These are phyloP conservation scores for Smutsia temminckii DNA, from an alignment of 2,797 vertebrate genomes.

Conservation along the genomic window DNA sequence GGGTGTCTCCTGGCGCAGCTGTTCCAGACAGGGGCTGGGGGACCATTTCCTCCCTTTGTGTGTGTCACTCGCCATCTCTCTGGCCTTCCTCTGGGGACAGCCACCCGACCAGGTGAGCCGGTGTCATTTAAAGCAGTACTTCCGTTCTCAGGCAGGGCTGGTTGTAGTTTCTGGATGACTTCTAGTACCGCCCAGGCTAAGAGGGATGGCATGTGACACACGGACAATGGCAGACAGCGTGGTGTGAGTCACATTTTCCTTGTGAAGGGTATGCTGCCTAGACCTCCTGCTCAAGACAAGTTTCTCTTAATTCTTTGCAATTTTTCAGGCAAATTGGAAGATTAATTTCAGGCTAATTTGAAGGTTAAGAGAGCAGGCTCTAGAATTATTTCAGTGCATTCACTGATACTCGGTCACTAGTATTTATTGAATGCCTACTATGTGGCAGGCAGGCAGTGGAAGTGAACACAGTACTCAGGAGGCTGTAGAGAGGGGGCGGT, in stretches of 20 bases:
- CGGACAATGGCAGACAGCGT: not conserved
- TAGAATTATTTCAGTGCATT: not conserved
- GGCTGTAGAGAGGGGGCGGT: not conserved
- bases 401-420: not conserved
- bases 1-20: constrained; percentile 49
- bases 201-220: not conserved
- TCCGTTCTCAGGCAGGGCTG: constrained; percentile 30
- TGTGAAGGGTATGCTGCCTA: not conserved
- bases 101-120: not conserved
- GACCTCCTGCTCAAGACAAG: not conserved
- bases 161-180: not conserved
- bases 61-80: not conserved
- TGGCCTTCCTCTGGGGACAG: constrained; percentile 27
- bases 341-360: not conserved
- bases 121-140: not conserved
- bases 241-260: not conserved
- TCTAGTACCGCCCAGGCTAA: constrained; percentile 20
- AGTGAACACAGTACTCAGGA: too few relatives aligned
- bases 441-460: not conserved
- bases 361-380: not conserved
- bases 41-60: constrained; percentile 69
- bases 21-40: not conserved
- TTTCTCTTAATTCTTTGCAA: not conserved
- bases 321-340: not conserved
- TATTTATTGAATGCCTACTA: not conserved